These are phyloP conservation scores for Drosophila navojoa DNA, from an alignment of 1,140 invertebrate genomes.

Conservation along the genomic window DNA sequence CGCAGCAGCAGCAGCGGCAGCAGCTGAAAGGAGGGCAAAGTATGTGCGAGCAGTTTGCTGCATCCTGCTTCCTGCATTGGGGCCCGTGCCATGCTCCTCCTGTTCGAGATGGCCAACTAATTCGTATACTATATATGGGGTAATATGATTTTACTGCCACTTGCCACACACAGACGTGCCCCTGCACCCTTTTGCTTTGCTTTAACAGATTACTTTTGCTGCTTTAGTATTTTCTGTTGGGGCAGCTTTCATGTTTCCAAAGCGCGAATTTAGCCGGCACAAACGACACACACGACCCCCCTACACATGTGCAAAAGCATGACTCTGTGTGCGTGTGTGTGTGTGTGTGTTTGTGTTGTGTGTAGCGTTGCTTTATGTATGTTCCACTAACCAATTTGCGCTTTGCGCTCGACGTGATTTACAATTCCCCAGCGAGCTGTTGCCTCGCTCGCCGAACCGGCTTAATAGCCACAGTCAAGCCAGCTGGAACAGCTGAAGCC, in stretches of 20 bases:
- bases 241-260: slow-evolving; percentile 63
- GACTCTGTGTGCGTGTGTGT: background rate
- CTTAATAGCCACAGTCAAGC: slow-evolving; percentile 23
- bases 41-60: slow-evolving; percentile 29
- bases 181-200: slow-evolving; percentile 9
- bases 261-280: slow-evolving; percentile 59
- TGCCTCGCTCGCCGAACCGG: slow-evolving; percentile 30
- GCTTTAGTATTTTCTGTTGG: slow-evolving; percentile 46
- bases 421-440: slow-evolving; percentile 75
- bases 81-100: slow-evolving; percentile 24
- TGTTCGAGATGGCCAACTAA: slow-evolving; percentile 43
- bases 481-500: background rate
- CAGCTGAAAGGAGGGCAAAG: background rate
- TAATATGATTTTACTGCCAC: slow-evolving; percentile 47
- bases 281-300: slow-evolving; percentile 13
- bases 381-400: slow-evolving; percentile 76
- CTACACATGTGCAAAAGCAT: background rate
- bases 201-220: slow-evolving; percentile 60
- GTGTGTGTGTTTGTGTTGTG: slow-evolving; percentile 5
- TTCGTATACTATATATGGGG: slow-evolving; percentile 48
- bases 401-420: slow-evolving; percentile 77
- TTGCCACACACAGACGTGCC: slow-evolving; percentile 5
- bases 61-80: slow-evolving; percentile 32
- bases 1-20: background rate
- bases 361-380: slow-evolving; percentile 39